Conservation (phyloP, 2,113 vertebrate species). For the Xiphophorus hellerii region DNA sequence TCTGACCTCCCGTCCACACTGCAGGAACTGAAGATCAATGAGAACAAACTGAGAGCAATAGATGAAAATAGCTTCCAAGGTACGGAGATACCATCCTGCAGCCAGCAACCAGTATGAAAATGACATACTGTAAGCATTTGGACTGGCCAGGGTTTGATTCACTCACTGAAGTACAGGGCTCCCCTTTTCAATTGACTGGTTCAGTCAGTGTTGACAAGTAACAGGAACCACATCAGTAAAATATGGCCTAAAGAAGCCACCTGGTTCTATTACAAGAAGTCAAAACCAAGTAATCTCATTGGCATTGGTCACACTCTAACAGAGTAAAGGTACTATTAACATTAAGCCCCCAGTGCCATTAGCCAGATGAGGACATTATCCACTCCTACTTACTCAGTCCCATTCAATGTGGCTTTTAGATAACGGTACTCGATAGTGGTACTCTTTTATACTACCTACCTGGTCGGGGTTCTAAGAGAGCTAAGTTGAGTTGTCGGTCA, state of each 20-base stretch:
- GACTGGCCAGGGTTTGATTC: neutral
- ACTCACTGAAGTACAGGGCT: neutral
- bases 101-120: neutral
- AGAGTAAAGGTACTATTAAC: neutral
- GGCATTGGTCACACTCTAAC: neutral
- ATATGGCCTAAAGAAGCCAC: neutral
- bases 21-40: conserved; percentile 95
- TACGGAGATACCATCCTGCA: conserved; percentile 37
- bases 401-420: neutral
- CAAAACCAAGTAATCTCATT: neutral
- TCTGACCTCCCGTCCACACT: conserved; percentile 84
- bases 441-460: too few relatives aligned
- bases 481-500: too few relatives aligned
- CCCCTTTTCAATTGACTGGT: neutral
- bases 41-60: conserved; percentile 86
- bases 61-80: conserved; percentile 85
- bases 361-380: neutral
- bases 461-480: too few relatives aligned
- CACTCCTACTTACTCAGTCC: too few relatives aligned
- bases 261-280: neutral
- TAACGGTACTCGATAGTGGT: neutral
- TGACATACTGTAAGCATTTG: neutral
- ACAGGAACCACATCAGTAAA: neutral
- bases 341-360: neutral
- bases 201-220: neutral